Percentiles rank a stretch among this genome's conserved stretches.
Evolutionary conservation across 37 sponge, comb jelly and placozoan species (phyloP).

Genomic region (Bolinopsis microptera): DNA sequence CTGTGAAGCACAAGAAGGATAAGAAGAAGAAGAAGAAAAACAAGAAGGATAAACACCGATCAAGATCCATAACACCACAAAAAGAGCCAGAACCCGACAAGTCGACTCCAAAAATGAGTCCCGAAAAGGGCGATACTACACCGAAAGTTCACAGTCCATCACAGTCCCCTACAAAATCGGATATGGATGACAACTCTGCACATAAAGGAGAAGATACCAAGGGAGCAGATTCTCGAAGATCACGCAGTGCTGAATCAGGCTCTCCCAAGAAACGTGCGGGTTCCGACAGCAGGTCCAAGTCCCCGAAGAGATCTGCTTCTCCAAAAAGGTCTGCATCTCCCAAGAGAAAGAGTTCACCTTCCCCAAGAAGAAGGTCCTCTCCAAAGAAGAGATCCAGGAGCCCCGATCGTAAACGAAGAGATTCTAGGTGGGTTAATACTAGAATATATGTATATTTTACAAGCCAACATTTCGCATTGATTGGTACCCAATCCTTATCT

Average conservation of each 20-base stretch:
- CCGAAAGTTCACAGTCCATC: slow-evolving; percentile 25
- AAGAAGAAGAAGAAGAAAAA: slow-evolving; percentile 58
- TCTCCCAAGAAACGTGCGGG: slow-evolving; percentile 23
- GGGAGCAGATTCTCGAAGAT: not conserved
- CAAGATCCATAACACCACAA: not conserved
- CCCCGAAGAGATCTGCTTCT: not conserved
- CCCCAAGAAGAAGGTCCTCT: slow-evolving; percentile 52
- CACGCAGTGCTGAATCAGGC: not conserved
- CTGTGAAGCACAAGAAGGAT: slow-evolving; percentile 54
- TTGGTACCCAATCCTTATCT: too few relatives aligned
- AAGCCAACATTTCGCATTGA: too few relatives aligned
- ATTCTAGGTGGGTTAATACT: slow-evolving; percentile 1
- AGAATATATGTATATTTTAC: too few relatives aligned
- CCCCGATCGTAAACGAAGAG: not conserved
- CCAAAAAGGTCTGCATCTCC: not conserved
- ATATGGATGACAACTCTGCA: not conserved
- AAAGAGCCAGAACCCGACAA: slow-evolving; percentile 30
- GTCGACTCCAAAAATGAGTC: slow-evolving; percentile 27
- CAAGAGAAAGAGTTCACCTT: not conserved
- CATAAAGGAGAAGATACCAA: not conserved
- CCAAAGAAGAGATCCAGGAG: slow-evolving; percentile 2
- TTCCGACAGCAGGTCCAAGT: slow-evolving; percentile 42
- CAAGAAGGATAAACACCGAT: slow-evolving; percentile 32
- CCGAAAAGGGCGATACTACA: not conserved
- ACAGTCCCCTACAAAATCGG: slow-evolving; percentile 50